These are phyloP conservation scores for Castor canadensis DNA, from an alignment of 2,113 vertebrate genomes.

Conservation along the genomic window DNA sequence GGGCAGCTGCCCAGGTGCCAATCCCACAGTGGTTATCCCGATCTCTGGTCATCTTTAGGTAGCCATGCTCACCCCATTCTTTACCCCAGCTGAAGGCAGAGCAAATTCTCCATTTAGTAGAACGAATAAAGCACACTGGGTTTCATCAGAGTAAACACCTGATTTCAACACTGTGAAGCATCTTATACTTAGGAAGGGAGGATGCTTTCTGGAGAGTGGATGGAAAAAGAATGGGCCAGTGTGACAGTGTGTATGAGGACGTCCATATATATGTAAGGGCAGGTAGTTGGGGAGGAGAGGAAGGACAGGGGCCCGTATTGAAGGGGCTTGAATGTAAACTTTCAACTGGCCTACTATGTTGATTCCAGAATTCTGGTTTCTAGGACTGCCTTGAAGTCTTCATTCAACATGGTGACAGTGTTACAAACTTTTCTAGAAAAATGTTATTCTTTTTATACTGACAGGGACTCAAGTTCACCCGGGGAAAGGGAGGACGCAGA, in stretches of 20 bases:
- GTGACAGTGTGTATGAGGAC: not conserved
- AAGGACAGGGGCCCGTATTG: not conserved
- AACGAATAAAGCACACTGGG: too few relatives aligned
- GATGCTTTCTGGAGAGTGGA: not conserved
- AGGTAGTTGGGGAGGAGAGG: not conserved
- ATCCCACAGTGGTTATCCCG: too few relatives aligned
- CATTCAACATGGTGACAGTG: not conserved
- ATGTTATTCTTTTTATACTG: slow-evolving; percentile 2
- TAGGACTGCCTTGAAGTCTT: not conserved
- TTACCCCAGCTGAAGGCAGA: too few relatives aligned
- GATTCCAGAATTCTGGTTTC: not conserved
- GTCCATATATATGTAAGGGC: not conserved
- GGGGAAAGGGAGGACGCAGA: not conserved
- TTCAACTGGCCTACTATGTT: not conserved
- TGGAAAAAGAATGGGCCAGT: not conserved
- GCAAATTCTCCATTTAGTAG: too few relatives aligned
- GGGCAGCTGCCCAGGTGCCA: too few relatives aligned
- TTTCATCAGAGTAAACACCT: too few relatives aligned
- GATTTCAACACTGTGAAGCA: too few relatives aligned
- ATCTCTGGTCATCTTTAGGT: too few relatives aligned
- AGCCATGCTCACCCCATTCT: too few relatives aligned
- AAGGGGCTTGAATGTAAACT: not conserved
- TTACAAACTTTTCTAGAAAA: slow-evolving; percentile 29
- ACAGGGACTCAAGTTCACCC: not conserved
- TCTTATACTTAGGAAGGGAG: not conserved